Evolutionary conservation across 2,113 vertebrate species (phyloP).

Genomic region (Petaurus breviceps): DNA sequence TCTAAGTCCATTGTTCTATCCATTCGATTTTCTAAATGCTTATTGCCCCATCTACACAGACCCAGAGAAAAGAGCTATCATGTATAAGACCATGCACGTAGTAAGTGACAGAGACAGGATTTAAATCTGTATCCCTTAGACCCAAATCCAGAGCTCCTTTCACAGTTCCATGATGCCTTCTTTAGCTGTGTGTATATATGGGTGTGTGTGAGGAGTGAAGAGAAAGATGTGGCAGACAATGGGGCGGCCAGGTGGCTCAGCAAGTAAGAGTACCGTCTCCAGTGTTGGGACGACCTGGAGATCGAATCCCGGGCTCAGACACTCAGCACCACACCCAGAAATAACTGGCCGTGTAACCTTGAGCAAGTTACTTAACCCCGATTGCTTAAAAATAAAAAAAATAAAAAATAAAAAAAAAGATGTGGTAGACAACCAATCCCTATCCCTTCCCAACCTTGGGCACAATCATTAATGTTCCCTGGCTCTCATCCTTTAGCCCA

Average conservation of each 20-base stretch:
- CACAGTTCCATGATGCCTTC: background rate
- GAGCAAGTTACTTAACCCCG: too few relatives aligned
- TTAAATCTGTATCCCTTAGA: background rate
- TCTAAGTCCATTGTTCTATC: background rate
- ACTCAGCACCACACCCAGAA: too few relatives aligned
- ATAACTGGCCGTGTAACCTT: too few relatives aligned
- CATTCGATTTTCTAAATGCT: background rate
- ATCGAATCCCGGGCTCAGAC: too few relatives aligned
- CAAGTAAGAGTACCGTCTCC: too few relatives aligned
- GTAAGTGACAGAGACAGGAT: background rate
- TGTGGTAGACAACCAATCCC: too few relatives aligned
- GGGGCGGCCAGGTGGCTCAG: too few relatives aligned
- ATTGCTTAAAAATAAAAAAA: too few relatives aligned
- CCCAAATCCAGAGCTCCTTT: background rate
- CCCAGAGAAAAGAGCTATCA: background rate
- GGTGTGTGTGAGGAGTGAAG: background rate
- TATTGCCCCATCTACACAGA: background rate
- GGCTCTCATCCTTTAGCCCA: background rate
- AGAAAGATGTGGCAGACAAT: background rate
- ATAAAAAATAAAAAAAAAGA: too few relatives aligned
- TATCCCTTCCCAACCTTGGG: background rate
- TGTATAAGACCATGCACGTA: background rate
- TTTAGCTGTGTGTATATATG: background rate
- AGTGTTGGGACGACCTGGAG: too few relatives aligned
- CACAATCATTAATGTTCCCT: background rate